Conservation (phyloP, 2,113 vertebrate species). For the Phylloscopus trochilus region DNA sequence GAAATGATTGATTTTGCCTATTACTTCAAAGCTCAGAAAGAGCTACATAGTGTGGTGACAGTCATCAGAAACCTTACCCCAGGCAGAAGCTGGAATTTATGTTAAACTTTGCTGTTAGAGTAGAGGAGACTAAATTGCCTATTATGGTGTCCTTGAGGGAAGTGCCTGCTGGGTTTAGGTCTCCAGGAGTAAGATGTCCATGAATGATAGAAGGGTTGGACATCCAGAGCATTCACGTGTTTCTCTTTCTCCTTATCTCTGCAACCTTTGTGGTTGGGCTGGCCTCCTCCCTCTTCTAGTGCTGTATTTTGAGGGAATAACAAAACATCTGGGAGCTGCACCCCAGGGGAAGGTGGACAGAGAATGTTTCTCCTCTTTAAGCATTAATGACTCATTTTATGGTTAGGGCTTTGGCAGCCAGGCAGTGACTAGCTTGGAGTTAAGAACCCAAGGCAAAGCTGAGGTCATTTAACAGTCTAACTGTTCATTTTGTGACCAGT, state of each 20-base stretch:
- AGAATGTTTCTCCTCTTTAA: not conserved
- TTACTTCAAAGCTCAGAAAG: not conserved
- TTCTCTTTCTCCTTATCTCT: not conserved
- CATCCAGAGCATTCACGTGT: fast-evolving
- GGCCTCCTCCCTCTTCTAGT: not conserved
- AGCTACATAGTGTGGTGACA: not conserved
- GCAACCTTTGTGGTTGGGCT: not conserved
- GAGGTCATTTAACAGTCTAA: constrained; percentile 33
- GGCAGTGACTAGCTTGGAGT: constrained; percentile 2
- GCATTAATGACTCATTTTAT: constrained; percentile 32
- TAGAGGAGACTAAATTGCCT: not conserved
- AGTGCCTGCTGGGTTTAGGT: not conserved
- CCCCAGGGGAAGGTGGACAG: not conserved
- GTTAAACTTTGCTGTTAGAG: not conserved
- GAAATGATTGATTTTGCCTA: not conserved
- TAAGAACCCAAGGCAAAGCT: constrained; percentile 17
- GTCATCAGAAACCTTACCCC: not conserved
- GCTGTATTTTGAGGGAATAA: not conserved
- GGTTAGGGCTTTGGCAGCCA: not conserved
- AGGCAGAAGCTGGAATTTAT: not conserved
- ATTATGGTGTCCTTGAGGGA: fast-evolving
- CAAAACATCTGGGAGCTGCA: not conserved
- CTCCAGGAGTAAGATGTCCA: not conserved
- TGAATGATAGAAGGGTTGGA: not conserved
- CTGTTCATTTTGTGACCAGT: constrained; percentile 37